Evolutionary conservation across 2,113 vertebrate species (phyloP).

Genomic region (Seriola quinqueradiata): DNA sequence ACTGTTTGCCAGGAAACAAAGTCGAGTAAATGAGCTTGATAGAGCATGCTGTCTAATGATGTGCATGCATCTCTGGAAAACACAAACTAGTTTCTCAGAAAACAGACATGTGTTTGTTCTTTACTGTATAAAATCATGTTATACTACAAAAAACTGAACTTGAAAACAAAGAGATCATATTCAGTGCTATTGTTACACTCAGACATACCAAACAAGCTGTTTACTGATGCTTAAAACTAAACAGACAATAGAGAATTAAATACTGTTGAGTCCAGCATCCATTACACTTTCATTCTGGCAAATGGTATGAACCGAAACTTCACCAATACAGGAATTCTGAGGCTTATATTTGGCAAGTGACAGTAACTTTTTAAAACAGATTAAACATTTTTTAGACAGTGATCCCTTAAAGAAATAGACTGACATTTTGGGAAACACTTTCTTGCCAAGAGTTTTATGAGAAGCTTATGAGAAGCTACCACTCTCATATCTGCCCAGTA

Average conservation of each 20-base stretch:
- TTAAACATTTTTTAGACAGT: too few relatives aligned
- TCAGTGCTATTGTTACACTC: not conserved
- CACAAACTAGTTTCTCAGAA: not conserved
- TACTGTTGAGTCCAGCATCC: too few relatives aligned
- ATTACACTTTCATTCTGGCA: too few relatives aligned
- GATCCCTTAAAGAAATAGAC: too few relatives aligned
- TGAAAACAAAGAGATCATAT: not conserved
- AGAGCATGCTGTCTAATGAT: constrained; percentile 10
- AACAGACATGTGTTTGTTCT: constrained; percentile 1
- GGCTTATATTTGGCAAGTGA: too few relatives aligned
- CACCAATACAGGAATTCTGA: too few relatives aligned
- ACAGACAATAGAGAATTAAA: not conserved
- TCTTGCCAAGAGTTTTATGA: not conserved
- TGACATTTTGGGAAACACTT: not conserved
- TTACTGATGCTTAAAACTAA: not conserved
- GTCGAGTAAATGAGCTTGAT: not conserved
- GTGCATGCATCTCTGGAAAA: not conserved
- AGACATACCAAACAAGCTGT: not conserved
- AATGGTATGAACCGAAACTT: too few relatives aligned
- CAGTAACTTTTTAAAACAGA: too few relatives aligned
- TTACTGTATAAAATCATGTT: not conserved
- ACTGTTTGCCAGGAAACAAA: constrained; percentile 4
- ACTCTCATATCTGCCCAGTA: not conserved
- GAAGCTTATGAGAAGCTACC: not conserved
- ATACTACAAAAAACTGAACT: not conserved